A percentile compares a stretch with the other conserved stretches of the same genome.
Conservation (phyloP, 2,113 vertebrate species). For the Mandrillus leucophaeus region DNA sequence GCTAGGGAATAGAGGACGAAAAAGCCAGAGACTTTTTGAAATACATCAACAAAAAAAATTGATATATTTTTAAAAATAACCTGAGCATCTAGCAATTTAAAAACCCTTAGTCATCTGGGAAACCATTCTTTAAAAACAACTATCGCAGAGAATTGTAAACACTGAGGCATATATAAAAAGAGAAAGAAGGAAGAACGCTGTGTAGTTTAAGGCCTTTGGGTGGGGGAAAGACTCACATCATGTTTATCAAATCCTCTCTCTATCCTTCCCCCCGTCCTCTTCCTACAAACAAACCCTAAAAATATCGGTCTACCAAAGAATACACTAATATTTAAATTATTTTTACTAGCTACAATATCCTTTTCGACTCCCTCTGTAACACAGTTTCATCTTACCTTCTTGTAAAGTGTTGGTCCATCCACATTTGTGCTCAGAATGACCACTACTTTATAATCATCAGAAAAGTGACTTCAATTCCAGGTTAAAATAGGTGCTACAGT, state of each 20-base stretch:
- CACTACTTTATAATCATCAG: conserved; percentile 54
- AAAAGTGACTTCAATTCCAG: conserved; percentile 57
- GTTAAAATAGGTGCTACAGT: conserved; percentile 59
- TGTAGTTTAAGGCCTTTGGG: neutral
- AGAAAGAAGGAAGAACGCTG: neutral
- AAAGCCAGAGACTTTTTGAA: neutral
- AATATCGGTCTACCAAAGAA: neutral
- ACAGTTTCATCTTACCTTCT: conserved; percentile 60
- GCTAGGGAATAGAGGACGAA: neutral
- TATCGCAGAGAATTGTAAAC: neutral
- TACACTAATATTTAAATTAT: neutral
- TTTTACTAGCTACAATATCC: conserved; percentile 15
- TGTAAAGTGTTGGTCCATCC: conserved; percentile 60
- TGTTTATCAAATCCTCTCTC: neutral
- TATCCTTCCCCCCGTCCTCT: neutral
- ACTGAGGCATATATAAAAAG: neutral
- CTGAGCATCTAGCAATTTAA: neutral
- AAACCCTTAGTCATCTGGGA: conserved; percentile 4
- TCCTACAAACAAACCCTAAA: conserved; percentile 20
- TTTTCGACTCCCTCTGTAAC: neutral
- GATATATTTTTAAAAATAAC: neutral
- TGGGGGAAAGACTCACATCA: neutral
- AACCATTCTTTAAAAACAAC: neutral
- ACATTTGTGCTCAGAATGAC: conserved; percentile 64
- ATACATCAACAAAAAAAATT: neutral